Conservation (phyloP, 2,113 vertebrate species). For the Nothoprocta pentlandii region DNA sequence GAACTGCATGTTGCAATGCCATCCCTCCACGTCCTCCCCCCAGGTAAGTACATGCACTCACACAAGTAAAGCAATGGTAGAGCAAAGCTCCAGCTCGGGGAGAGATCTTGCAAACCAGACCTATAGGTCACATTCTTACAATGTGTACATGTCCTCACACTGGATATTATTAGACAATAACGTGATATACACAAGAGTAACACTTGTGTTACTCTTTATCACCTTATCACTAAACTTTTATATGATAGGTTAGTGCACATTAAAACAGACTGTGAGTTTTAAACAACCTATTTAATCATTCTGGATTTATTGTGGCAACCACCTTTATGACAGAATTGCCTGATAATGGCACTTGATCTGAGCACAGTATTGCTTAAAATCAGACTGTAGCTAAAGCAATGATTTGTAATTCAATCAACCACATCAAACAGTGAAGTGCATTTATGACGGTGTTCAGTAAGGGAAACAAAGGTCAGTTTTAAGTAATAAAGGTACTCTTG, state of each 20-base stretch:
- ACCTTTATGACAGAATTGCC: neutral
- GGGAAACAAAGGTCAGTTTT: slow-evolving; percentile 73
- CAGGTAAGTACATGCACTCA: neutral
- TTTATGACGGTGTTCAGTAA: slow-evolving; percentile 55
- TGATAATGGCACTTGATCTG: neutral
- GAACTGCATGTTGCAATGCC: neutral
- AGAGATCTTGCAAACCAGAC: neutral
- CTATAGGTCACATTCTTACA: neutral
- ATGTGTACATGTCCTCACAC: neutral
- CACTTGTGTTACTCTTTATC: slow-evolving; percentile 12
- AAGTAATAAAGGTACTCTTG: slow-evolving; percentile 47
- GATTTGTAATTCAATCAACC: slow-evolving; percentile 72
- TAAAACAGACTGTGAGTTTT: slow-evolving; percentile 55
- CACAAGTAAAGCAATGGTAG: neutral
- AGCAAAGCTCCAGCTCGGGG: neutral
- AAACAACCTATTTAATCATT: slow-evolving; percentile 57
- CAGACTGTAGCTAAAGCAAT: slow-evolving; percentile 52
- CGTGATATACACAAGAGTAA: neutral
- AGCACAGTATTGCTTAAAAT: slow-evolving; percentile 39
- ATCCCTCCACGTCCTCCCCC: neutral
- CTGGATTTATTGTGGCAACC: slow-evolving; percentile 23
- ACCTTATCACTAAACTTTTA: slow-evolving; percentile 14
- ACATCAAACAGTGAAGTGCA: slow-evolving; percentile 67
- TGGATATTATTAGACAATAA: neutral
- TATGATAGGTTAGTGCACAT: neutral